phyloP scores from a whole-genome alignment of 2,888 invertebrate species.

The Dromius quadrimaculatus region DNA sequence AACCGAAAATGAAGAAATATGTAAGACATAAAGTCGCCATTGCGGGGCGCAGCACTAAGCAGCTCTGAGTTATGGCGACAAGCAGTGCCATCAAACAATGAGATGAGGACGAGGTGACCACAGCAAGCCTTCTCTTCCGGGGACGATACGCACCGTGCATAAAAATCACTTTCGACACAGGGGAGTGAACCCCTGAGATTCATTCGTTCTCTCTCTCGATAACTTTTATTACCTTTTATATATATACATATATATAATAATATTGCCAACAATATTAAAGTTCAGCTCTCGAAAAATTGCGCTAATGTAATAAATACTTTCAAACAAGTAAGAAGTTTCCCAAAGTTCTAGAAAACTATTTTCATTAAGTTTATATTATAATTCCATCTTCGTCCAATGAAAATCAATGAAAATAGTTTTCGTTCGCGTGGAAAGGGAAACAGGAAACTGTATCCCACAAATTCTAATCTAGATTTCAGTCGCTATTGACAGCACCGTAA shows the following conservation, averaged over 20 bases:
- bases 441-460: too few relatives aligned
- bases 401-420: not conserved
- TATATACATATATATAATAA: too few relatives aligned
- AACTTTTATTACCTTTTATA: too few relatives aligned
- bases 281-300: too few relatives aligned
- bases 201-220: too few relatives aligned
- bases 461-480: too few relatives aligned
- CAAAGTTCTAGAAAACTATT: conserved; percentile 16
- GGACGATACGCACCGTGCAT: conserved; percentile 16
- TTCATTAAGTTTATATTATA: conserved; percentile 19
- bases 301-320: too few relatives aligned
- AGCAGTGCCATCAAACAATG: conserved; percentile 61
- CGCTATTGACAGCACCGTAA: too few relatives aligned
- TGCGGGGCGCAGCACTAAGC: conserved; percentile 22
- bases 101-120: conserved; percentile 46
- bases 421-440: too few relatives aligned
- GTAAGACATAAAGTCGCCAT: conserved; percentile 65
- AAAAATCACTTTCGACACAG: conserved; percentile 34
- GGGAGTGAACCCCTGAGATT: too few relatives aligned
- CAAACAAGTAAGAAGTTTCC: conserved; percentile 15
- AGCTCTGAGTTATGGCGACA: conserved; percentile 63
- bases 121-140: not conserved
- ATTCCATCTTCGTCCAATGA: conserved; percentile 15
- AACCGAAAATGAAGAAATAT: conserved; percentile 66
- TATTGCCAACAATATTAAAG: too few relatives aligned